Conservation (phyloP, 2,113 vertebrate genomes). For the Rhinoptilus africanus region DNA sequence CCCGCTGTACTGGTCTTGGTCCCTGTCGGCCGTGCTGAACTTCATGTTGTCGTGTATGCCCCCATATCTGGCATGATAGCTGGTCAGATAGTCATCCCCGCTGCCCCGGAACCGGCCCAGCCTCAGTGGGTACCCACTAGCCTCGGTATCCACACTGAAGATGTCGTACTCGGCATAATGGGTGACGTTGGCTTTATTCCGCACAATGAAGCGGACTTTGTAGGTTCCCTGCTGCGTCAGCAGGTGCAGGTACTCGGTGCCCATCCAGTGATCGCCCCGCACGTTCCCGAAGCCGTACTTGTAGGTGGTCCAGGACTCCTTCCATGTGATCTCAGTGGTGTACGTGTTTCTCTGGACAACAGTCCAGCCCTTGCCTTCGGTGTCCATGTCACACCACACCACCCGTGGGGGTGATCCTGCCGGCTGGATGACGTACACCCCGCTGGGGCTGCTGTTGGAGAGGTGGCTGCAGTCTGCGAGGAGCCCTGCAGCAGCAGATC, state of each 20-base stretch:
- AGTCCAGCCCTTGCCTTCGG: constrained; percentile 62
- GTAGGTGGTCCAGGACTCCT: constrained; percentile 65
- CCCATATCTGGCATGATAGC: background rate
- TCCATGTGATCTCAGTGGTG: constrained; percentile 32
- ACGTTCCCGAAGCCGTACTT: constrained; percentile 64
- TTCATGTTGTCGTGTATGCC: constrained; percentile 20
- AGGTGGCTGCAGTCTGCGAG: constrained; percentile 12
- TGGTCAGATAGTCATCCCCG: background rate
- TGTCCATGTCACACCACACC: constrained; percentile 71
- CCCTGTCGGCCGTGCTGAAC: background rate
- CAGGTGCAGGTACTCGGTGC: constrained; percentile 62
- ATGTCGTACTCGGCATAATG: constrained; percentile 28
- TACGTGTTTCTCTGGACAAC: constrained; percentile 56
- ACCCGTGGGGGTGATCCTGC: background rate
- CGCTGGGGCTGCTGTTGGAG: constrained; percentile 9
- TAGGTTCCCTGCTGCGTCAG: constrained; percentile 65
- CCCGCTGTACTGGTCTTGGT: background rate
- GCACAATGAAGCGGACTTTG: constrained; percentile 58
- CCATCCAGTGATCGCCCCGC: constrained; percentile 58
- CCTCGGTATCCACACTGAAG: background rate
- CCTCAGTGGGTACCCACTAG: background rate
- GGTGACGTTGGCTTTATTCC: constrained; percentile 33
- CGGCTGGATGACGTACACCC: constrained; percentile 55
- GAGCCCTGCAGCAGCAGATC: background rate
- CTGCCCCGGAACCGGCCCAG: background rate